Evolutionary conservation across 2,113 vertebrate species (phyloP).

Genomic region (Hemibagrus wyckioides): DNA sequence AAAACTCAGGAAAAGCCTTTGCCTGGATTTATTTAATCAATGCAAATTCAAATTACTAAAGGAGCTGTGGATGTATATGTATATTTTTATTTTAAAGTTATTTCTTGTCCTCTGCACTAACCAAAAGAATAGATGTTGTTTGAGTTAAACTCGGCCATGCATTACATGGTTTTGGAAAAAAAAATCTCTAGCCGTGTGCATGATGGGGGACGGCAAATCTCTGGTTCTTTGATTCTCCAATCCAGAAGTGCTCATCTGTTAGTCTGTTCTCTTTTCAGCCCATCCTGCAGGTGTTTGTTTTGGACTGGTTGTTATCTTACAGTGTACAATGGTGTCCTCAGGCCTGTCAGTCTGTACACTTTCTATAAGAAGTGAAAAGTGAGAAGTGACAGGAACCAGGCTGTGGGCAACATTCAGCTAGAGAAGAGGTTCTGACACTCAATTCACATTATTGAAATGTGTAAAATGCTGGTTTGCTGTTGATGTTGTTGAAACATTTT

Average conservation of each 20-base stretch:
- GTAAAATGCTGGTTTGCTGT: too few relatives aligned
- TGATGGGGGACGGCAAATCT: neutral
- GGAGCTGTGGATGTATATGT: neutral
- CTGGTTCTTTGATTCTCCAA: neutral
- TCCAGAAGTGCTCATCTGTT: constrained; percentile 13
- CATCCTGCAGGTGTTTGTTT: constrained; percentile 33
- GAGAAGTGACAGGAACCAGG: constrained; percentile 35
- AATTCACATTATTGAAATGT: neutral
- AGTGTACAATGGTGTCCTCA: constrained; percentile 14
- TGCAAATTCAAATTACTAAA: neutral
- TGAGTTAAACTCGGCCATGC: constrained; percentile 24
- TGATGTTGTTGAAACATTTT: neutral
- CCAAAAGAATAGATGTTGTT: constrained; percentile 8
- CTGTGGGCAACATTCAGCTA: constrained; percentile 6
- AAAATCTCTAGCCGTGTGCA: neutral
- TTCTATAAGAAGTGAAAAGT: constrained; percentile 32
- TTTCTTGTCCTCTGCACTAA: neutral
- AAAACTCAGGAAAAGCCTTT: neutral
- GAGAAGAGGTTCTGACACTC: neutral
- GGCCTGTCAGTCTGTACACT: constrained; percentile 41
- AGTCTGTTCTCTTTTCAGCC: constrained; percentile 16
- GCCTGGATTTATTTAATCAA: neutral
- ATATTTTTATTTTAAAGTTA: neutral
- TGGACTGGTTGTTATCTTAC: constrained; percentile 28
- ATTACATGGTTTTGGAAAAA: constrained; percentile 12